Evolutionary conservation across 2,797 vertebrate genomes (phyloP).

Genomic region (Squalus acanthias): DNA sequence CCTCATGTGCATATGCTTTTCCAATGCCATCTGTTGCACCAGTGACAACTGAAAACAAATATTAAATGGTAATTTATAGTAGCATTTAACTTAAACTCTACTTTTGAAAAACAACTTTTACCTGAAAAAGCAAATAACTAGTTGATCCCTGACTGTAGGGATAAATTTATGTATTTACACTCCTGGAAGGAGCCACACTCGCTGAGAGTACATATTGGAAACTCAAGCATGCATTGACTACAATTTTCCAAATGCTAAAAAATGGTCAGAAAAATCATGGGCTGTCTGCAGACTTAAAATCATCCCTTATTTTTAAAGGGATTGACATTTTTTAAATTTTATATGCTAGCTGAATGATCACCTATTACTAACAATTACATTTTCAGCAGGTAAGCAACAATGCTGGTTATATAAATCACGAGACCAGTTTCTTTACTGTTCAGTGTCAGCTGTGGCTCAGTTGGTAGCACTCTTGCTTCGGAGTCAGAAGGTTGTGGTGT

Average conservation of each 20-base stretch:
- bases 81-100: background rate
- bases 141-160: background rate
- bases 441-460: too few species aligned
- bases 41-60: constrained; percentile 70
- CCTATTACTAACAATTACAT: background rate
- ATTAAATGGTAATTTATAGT: background rate
- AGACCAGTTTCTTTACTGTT: background rate
- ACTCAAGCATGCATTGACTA: background rate
- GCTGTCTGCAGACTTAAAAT: background rate
- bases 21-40: constrained; percentile 81
- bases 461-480: too few species aligned
- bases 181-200: background rate
- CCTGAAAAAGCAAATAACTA: background rate
- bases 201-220: background rate
- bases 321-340: background rate
- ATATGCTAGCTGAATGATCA: background rate
- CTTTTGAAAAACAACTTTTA: background rate
- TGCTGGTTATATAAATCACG: background rate
- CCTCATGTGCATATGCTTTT: constrained; percentile 74
- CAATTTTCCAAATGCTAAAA: background rate
- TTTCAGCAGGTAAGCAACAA: background rate
- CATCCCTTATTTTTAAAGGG: background rate
- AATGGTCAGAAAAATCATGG: background rate
- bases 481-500: too few species aligned
- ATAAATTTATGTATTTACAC: background rate